Evolutionary conservation across 53 echinoderm and acorn worm species (phyloP), one percentile per base, ranked within the genome.

Genomic region (Actinopyga echinites): DNA sequence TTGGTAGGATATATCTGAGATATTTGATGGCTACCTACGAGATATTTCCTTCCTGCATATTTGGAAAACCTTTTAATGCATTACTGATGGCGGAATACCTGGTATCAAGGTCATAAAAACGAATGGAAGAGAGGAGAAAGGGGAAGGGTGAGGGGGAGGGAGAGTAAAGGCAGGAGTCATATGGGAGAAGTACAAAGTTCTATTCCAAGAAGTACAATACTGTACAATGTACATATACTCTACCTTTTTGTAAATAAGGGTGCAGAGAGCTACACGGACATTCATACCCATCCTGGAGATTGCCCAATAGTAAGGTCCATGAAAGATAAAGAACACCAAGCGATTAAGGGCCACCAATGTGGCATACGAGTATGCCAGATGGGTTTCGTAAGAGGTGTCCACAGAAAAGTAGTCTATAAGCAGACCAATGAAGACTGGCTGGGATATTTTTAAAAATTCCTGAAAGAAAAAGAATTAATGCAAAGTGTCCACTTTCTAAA

Each of bases 201-300:
- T n/a, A n/a, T n/a, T 15, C 15, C 1, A 13, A 49, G 49, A 13
- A 49, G 17, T 15, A 49, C 9, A 49, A 15, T 3, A 49, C 49
- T 49, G 13, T n/a, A n/a, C n/a, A n/a, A n/a, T n/a, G n/a, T n/a
- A n/a, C 30, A 21, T 20, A 22, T 56, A 8, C 19, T 69, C 54
- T 60, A 94, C 97, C 93, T 96, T 96, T 30, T 86, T 86, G 85
- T 96, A 96, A 17, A 94, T 74, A 57, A 96, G 43, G 3, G 93
- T 89, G 62, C 97, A 96, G 24, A 94, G 74, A 12, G 92, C 83
- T 20, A 94, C 90, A 9, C 97, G 74, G 15, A 86, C 79, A 60
- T 84, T 85, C 94, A 96, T 92, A 0, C 90, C 97, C 1, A 94
- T 71, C 22, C 90, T 35, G 17, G 90, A 89, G 30, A 92, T 88